phyloP scores from a whole-genome alignment of 2,888 invertebrate species.

The Machimus atricapillus region DNA sequence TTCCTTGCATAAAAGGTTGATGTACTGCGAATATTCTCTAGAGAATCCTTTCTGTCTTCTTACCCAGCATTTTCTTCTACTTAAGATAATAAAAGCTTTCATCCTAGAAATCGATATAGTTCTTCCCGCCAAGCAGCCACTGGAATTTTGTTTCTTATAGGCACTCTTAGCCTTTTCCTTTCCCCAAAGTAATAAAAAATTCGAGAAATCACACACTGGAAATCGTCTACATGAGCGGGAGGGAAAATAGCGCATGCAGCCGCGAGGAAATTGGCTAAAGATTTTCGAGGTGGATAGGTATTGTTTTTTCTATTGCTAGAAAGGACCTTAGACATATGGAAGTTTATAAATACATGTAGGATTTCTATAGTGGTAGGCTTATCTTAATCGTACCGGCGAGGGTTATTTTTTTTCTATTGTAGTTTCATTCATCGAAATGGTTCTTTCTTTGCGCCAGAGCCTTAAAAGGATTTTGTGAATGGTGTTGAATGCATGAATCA shows the following conservation, averaged over 20 bases:
- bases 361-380: background rate
- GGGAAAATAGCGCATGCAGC: background rate
- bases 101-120: background rate
- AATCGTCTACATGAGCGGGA: background rate
- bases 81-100: slow-evolving; percentile 1
- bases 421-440: slow-evolving; percentile 21
- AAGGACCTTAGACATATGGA: background rate
- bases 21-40: background rate
- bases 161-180: background rate
- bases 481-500: slow-evolving; percentile 7
- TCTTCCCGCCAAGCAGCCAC: background rate
- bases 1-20: background rate
- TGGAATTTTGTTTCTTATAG: background rate
- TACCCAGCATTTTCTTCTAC: background rate
- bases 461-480: slow-evolving; percentile 28
- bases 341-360: background rate
- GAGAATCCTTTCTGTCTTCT: slow-evolving; percentile 33
- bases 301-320: background rate
- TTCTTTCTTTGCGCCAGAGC: background rate
- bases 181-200: background rate
- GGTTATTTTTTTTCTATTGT: background rate
- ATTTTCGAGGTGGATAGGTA: background rate
- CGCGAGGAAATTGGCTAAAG: background rate
- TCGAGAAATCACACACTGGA: background rate
- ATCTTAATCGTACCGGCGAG: slow-evolving; percentile 20